Percentiles rank a stretch among this genome's conserved stretches.
Evolutionary conservation across 2,797 vertebrate genomes (phyloP).

Genomic region (Momotus momota): DNA sequence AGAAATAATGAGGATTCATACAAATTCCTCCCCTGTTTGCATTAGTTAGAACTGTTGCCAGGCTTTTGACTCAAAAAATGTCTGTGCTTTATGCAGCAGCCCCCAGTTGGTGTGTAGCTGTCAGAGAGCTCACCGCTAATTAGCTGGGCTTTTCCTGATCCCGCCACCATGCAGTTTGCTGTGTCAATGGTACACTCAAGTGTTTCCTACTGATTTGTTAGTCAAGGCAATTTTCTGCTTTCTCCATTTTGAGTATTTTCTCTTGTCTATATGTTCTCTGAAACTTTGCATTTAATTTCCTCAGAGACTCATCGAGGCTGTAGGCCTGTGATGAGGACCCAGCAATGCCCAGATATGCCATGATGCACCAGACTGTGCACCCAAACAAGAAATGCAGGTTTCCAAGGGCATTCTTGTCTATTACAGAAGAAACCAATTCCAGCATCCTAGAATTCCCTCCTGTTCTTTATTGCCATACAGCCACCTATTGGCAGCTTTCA

Average conservation of each 20-base stretch:
- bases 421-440: neutral
- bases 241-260: neutral
- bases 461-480: neutral
- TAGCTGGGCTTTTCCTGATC: neutral
- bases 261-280: neutral
- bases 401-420: neutral
- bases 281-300: neutral
- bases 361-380: neutral
- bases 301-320: neutral
- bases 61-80: neutral
- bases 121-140: neutral
- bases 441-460: neutral
- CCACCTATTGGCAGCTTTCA: neutral
- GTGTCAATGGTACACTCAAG: neutral
- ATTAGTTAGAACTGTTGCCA: neutral
- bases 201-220: neutral
- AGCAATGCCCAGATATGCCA: neutral
- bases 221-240: neutral
- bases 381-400: neutral
- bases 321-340: neutral
- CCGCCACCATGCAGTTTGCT: neutral
- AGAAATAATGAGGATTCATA: neutral
- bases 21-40: neutral
- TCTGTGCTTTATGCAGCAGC: neutral
- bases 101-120: neutral